Conservation (phyloP, 1,140 invertebrate genomes). For the Antheraea mylitta region DNA sequence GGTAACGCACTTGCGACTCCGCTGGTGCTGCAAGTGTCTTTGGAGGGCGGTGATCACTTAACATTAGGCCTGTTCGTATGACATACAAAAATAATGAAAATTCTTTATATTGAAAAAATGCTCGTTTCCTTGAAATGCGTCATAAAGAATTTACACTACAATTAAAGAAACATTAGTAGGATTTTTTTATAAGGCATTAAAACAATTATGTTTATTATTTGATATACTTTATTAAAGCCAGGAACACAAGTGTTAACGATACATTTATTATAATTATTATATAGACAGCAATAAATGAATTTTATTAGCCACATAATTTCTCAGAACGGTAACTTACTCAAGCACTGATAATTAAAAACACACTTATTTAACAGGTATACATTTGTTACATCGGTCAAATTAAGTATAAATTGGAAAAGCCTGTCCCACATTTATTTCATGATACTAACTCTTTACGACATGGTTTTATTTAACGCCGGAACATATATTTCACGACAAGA, state of each 20-base stretch:
- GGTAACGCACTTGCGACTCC: too few relatives aligned
- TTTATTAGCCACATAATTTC: conserved; percentile 13
- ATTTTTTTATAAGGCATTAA: conserved; percentile 26
- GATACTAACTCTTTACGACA: neutral
- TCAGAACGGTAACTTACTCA: neutral
- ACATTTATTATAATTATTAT: conserved; percentile 23
- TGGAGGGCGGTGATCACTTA: too few relatives aligned
- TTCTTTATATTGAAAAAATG: too few relatives aligned
- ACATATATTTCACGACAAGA: neutral
- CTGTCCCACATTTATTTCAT: conserved; percentile 16
- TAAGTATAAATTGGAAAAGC: conserved; percentile 11
- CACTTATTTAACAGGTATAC: conserved; percentile 8
- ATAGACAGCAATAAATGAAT: conserved; percentile 14
- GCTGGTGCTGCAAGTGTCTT: too few relatives aligned
- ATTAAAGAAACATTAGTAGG: too few relatives aligned
- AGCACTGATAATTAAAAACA: conserved; percentile 9
- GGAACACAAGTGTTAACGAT: conserved; percentile 56
- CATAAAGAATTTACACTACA: too few relatives aligned
- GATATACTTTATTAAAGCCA: conserved; percentile 63
- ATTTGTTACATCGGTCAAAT: conserved; percentile 3
- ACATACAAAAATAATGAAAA: too few relatives aligned
- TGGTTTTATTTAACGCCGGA: neutral
- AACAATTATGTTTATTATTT: conserved; percentile 32
- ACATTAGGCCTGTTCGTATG: too few relatives aligned
- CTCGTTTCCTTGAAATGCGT: too few relatives aligned